Conservation (phyloP, 2,888 invertebrate genomes). For the Ferrisia virgata region DNA sequence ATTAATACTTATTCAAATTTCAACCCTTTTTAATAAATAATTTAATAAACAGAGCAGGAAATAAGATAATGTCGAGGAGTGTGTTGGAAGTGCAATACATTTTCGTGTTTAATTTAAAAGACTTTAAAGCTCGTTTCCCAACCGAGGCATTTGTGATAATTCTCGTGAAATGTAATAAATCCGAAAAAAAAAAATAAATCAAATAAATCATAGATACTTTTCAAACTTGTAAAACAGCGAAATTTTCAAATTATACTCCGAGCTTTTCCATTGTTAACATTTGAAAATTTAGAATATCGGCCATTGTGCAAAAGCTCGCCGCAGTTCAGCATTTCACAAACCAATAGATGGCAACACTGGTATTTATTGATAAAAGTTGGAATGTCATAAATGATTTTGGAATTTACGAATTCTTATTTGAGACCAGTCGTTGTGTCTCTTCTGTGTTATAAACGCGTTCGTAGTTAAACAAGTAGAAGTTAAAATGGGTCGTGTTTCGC, state of each 20-base stretch:
- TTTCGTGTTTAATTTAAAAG: no score
- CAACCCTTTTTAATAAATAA: no score
- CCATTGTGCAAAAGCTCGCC: background rate
- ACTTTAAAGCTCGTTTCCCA: no score
- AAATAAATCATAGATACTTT: background rate
- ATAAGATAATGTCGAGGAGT: no score
- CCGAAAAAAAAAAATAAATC: background rate
- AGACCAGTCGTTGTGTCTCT: constrained; percentile 25
- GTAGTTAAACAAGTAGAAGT: background rate
- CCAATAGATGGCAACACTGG: constrained; percentile 3
- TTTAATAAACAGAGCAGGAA: no score
- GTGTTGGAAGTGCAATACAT: no score
- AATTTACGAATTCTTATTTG: constrained; percentile 33
- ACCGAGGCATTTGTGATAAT: no score
- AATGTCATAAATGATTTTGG: constrained; percentile 43
- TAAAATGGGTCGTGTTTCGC: constrained; percentile 10
- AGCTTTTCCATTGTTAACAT: background rate
- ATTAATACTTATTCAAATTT: no score
- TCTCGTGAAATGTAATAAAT: no score
- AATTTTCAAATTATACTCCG: background rate
- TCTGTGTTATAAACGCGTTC: constrained; percentile 7
- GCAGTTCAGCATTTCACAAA: background rate
- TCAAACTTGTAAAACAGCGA: background rate
- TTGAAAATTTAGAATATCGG: background rate
- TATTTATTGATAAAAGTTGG: constrained; percentile 42